A percentile compares a stretch with the other conserved stretches of the same genome.
Evolutionary conservation across 2,888 invertebrate genomes (phyloP).

Genomic region (Bruchidius siliquastri): DNA sequence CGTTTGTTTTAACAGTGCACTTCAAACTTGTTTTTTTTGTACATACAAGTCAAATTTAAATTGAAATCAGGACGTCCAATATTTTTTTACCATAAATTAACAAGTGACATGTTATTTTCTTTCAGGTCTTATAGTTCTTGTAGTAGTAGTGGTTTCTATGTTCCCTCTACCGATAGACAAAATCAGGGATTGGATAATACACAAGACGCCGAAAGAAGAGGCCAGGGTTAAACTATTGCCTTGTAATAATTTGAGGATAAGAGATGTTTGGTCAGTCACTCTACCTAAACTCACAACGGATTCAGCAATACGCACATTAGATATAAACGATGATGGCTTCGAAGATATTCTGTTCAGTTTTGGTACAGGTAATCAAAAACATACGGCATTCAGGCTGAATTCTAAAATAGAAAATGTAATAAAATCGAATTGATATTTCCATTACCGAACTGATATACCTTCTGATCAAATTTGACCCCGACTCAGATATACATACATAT

Average conservation of each 20-base stretch:
- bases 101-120: constrained; percentile 20
- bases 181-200: constrained; percentile 56
- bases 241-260: constrained; percentile 56
- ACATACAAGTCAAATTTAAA: background rate
- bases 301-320: constrained; percentile 65
- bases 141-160: constrained; percentile 60
- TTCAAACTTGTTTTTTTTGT: background rate
- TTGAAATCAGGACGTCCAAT: too few relatives aligned
- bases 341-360: constrained; percentile 73
- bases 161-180: constrained; percentile 61
- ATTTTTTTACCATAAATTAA: too few relatives aligned
- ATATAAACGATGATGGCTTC: constrained; percentile 67
- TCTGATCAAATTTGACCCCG: too few relatives aligned
- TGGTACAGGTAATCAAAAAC: constrained; percentile 58
- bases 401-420: background rate
- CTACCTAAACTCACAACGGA: constrained; percentile 69
- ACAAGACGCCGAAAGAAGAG: constrained; percentile 21
- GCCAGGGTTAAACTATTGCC: constrained; percentile 47
- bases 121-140: constrained; percentile 58
- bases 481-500: too few relatives aligned
- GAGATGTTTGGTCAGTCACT: constrained; percentile 63
- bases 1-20: background rate
- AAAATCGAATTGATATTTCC: too few relatives aligned
- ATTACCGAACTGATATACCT: too few relatives aligned
- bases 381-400: background rate